A percentile compares a stretch with the other conserved stretches of the same genome.
Conservation (phyloP, 2,797 vertebrate species). For the Morus bassanus region DNA sequence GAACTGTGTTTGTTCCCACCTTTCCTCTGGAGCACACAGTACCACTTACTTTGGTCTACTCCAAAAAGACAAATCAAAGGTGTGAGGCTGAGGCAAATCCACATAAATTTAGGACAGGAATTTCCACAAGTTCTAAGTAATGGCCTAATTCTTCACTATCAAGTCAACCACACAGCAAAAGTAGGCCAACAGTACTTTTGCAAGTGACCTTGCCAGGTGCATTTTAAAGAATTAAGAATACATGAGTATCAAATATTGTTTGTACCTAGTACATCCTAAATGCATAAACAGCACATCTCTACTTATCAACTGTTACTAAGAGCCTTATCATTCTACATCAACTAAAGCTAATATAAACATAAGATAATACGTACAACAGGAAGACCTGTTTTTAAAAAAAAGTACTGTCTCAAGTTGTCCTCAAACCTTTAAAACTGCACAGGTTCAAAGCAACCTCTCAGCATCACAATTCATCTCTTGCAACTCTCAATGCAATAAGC, state of each 20-base stretch:
- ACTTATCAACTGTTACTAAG: neutral
- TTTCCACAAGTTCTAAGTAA: neutral
- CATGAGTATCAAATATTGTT: neutral
- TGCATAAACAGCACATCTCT: neutral
- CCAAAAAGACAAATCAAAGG: neutral
- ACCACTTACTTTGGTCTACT: neutral
- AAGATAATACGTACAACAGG: neutral
- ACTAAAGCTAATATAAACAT: neutral
- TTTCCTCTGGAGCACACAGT: neutral
- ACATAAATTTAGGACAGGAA: slow-evolving; percentile 7
- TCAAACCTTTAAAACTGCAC: neutral
- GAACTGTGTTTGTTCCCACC: neutral
- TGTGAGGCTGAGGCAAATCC: neutral
- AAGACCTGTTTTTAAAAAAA: fast-evolving
- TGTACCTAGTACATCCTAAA: neutral
- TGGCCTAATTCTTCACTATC: neutral
- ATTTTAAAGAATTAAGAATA: slow-evolving; percentile 21
- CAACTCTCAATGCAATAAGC: neutral
- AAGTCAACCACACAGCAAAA: neutral
- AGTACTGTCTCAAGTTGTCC: neutral
- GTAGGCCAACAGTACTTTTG: neutral
- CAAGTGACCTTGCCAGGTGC: neutral
- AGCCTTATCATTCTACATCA: neutral
- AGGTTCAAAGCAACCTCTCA: neutral
- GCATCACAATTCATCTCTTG: neutral